Evolutionary conservation across 2,888 invertebrate species (phyloP).

Genomic region (Octonoba sinensis): DNA sequence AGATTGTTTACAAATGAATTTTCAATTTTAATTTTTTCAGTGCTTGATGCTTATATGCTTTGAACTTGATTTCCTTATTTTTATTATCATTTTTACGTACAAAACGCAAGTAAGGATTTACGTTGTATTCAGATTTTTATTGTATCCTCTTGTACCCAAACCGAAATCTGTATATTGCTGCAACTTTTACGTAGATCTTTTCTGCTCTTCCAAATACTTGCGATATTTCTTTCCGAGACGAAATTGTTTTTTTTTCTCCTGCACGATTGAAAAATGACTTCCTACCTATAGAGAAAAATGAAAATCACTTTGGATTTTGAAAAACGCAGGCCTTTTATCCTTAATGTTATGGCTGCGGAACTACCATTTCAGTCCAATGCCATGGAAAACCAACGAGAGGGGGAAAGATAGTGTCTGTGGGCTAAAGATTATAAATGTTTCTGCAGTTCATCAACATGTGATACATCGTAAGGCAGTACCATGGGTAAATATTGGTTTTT

Average conservation of each 20-base stretch:
- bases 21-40: not conserved
- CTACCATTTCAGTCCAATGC: constrained; percentile 17
- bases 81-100: too few species aligned
- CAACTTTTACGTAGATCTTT: too few species aligned
- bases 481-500: constrained; percentile 24
- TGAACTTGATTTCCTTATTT: too few species aligned
- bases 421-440: constrained; percentile 31
- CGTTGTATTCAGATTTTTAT: too few species aligned
- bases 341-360: constrained; percentile 30
- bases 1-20: too few species aligned
- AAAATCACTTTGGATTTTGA: constrained; percentile 24
- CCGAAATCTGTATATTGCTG: too few species aligned
- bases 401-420: constrained; percentile 24
- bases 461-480: constrained; percentile 2
- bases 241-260: constrained; percentile 22
- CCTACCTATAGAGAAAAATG: constrained; percentile 38
- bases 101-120: too few species aligned
- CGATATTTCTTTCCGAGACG: constrained; percentile 9
- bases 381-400: constrained; percentile 4
- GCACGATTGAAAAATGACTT: constrained; percentile 33
- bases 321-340: constrained; percentile 41
- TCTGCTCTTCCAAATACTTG: not conserved
- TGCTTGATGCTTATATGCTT: not conserved
- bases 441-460: constrained; percentile 42
- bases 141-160: too few species aligned